Evolutionary conservation across 2,113 vertebrate genomes (phyloP).

Genomic region (Tautogolabrus adspersus): DNA sequence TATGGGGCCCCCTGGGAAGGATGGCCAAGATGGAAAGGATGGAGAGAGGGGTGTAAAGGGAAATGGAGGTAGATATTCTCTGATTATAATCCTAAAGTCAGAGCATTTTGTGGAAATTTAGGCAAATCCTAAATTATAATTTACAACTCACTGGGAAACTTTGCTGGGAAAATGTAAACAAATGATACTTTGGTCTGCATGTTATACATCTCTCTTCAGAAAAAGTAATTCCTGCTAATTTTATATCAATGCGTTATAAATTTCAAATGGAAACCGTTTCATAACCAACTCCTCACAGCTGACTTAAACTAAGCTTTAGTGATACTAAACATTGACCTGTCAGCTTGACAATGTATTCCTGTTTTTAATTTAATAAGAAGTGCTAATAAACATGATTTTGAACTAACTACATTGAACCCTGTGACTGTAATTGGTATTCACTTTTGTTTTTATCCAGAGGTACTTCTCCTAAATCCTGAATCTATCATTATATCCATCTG

Average conservation of each 20-base stretch:
- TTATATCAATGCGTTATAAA: not conserved
- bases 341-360: not conserved
- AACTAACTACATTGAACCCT: too few species aligned
- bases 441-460: too few species aligned
- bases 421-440: too few species aligned
- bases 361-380: not conserved
- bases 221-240: not conserved
- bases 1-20: slow-evolving; percentile 91
- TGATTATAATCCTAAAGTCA: not conserved
- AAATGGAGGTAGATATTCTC: slow-evolving; percentile 83
- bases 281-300: too few species aligned
- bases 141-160: too few species aligned
- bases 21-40: slow-evolving; percentile 91
- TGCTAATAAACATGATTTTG: too few species aligned
- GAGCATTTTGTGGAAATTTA: not conserved
- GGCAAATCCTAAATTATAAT: too few species aligned
- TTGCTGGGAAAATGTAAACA: too few species aligned
- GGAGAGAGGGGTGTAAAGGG: slow-evolving; percentile 89
- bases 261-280: not conserved
- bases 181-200: not conserved
- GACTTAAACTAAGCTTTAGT: not conserved
- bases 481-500: too few species aligned
- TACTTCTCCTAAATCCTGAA: too few species aligned
- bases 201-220: not conserved
- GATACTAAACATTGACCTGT: not conserved